Evolutionary conservation across 53 echinoderm and acorn worm species (phyloP).

Genomic region (Actinopyga echinites): DNA sequence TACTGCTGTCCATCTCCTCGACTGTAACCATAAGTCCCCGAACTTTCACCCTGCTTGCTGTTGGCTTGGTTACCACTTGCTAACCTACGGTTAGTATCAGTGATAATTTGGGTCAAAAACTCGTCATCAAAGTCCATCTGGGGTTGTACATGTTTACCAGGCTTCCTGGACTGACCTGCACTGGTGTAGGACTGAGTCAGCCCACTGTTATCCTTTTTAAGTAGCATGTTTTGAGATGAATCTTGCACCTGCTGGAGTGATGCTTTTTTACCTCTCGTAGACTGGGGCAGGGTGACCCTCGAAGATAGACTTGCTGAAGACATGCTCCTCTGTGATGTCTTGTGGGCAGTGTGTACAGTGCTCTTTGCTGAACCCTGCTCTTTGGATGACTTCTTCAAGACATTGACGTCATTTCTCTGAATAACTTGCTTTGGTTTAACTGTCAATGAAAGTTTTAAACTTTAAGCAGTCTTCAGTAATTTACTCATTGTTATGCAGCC

Average conservation of each 20-base stretch:
- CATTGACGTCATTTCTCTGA: background rate
- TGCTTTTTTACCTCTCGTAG: background rate
- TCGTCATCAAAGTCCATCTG: slow-evolving; percentile 15
- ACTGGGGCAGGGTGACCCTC: background rate
- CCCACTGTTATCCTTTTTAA: background rate
- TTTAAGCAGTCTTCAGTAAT: no score
- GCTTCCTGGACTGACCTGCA: no score
- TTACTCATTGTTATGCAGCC: no score
- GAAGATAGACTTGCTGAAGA: background rate
- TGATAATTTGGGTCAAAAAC: background rate
- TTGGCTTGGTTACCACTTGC: no score
- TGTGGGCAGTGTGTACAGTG: background rate
- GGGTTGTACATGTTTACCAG: background rate
- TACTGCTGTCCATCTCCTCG: no score
- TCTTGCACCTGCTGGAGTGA: background rate
- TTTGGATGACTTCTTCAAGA: no score
- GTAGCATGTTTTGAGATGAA: background rate
- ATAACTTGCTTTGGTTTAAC: background rate
- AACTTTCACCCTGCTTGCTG: no score
- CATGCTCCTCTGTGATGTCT: background rate
- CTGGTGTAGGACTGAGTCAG: no score
- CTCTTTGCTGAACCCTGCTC: no score
- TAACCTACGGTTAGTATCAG: background rate
- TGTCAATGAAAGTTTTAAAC: background rate
- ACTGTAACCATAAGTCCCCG: no score